Conservation (phyloP, 2,113 vertebrate genomes). For the Lepus timidus region DNA sequence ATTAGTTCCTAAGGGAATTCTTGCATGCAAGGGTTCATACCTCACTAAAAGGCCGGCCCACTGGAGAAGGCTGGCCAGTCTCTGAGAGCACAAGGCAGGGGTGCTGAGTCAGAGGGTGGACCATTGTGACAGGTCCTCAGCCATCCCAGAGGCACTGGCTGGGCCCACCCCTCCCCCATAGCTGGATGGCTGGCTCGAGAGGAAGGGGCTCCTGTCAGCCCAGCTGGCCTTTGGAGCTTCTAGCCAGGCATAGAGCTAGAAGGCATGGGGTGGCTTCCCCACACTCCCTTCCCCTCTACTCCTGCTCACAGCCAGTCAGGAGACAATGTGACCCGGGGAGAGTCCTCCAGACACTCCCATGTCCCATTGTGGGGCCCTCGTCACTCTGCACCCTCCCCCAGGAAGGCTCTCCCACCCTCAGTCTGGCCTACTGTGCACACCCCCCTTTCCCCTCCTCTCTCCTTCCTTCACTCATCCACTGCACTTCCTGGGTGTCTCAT, state of each 20-base stretch:
- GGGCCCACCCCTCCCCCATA: background rate
- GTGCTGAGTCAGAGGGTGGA: background rate
- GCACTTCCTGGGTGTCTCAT: too few species aligned
- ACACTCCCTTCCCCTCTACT: background rate
- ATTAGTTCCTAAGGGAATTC: background rate
- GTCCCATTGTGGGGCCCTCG: background rate
- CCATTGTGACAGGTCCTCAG: accelerated
- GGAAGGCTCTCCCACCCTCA: background rate
- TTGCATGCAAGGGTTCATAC: background rate
- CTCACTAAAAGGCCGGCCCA: background rate
- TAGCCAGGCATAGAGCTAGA: background rate
- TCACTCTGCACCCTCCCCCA: background rate
- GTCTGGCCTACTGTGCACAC: too few species aligned
- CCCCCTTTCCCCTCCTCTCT: too few species aligned
- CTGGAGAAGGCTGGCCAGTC: accelerated
- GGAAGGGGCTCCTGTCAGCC: background rate
- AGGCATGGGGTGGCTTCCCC: background rate
- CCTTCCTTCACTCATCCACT: background rate
- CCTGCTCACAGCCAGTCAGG: background rate
- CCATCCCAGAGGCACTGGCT: background rate
- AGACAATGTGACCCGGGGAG: too few species aligned
- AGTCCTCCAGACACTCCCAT: background rate
- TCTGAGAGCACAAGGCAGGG: background rate
- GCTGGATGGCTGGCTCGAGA: background rate
- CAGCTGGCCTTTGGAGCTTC: too few species aligned